A percentile compares a stretch with the other conserved stretches of the same genome.
Evolutionary conservation across 92 coral and sea anemone genomes (phyloP).

Genomic region (Palythoa heliodiscus): DNA sequence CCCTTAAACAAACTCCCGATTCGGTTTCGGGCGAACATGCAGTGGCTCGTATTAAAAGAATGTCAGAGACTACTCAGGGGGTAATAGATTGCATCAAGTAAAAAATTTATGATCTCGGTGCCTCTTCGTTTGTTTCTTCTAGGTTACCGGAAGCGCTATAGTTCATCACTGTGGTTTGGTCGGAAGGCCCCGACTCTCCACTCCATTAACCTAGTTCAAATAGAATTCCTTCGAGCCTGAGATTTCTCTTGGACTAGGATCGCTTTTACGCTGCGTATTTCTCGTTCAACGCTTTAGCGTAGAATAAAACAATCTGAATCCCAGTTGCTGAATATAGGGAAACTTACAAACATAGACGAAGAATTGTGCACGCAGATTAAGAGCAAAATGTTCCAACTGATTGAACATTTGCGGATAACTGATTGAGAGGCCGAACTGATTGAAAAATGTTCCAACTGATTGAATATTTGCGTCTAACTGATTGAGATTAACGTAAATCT

Average conservation of each 20-base stretch:
- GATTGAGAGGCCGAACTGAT: too few relatives aligned
- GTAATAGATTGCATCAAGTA: too few relatives aligned
- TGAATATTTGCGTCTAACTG: too few relatives aligned
- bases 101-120: slow-evolving; percentile 26
- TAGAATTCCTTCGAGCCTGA: slow-evolving; percentile 45
- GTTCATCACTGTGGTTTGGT: slow-evolving; percentile 41
- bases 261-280: slow-evolving; percentile 44
- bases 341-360: background rate
- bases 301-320: slow-evolving; percentile 31
- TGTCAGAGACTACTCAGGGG: too few relatives aligned
- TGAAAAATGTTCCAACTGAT: too few relatives aligned
- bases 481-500: too few relatives aligned
- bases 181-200: slow-evolving; percentile 34
- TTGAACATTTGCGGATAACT: too few relatives aligned
- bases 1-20: too few relatives aligned
- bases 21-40: background rate
- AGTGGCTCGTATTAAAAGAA: background rate
- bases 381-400: too few relatives aligned
- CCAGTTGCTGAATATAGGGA: background rate
- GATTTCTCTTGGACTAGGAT: slow-evolving; percentile 47
- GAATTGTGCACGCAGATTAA: background rate
- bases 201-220: slow-evolving; percentile 28
- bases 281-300: too few relatives aligned
- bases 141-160: slow-evolving; percentile 43
- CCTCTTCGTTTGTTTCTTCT: slow-evolving; percentile 31